These are phyloP conservation scores for Digitonthophagus gazella DNA, from an alignment of 2,888 invertebrate species.

Conservation along the genomic window DNA sequence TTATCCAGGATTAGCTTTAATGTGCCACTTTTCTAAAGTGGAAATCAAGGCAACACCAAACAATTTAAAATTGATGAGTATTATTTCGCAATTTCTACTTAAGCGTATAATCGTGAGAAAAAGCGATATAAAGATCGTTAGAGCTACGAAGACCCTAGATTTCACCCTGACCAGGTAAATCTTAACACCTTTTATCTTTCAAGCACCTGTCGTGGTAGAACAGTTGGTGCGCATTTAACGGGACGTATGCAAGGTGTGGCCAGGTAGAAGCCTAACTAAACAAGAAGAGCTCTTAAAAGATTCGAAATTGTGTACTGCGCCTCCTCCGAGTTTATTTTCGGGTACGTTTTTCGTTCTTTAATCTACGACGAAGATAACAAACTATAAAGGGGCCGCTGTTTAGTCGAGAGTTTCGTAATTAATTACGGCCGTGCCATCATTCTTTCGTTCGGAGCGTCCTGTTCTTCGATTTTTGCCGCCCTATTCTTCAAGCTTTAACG, in stretches of 20 bases:
- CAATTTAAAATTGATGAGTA: too few relatives aligned
- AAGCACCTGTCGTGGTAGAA: neutral
- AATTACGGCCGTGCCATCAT: neutral
- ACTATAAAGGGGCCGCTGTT: conserved; percentile 4
- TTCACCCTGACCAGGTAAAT: neutral
- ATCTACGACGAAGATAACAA: neutral
- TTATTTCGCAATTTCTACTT: too few relatives aligned
- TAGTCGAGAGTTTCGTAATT: conserved; percentile 11
- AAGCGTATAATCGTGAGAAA: neutral
- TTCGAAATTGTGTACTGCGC: neutral
- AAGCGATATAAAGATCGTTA: neutral
- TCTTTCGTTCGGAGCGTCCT: neutral
- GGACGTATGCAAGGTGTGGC: neutral
- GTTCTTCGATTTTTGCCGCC: neutral
- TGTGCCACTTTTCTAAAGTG: too few relatives aligned
- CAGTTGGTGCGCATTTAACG: neutral
- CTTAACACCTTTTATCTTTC: neutral
- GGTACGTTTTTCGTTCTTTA: neutral
- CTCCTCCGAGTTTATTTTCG: neutral
- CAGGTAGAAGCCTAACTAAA: neutral
- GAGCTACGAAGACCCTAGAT: neutral
- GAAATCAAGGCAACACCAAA: too few relatives aligned
- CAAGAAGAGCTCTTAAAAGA: neutral
- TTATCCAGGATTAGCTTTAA: too few relatives aligned
- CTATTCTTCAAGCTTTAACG: neutral